Conservation (phyloP, 2,113 vertebrate genomes). For the Alaudala cheleensis region DNA sequence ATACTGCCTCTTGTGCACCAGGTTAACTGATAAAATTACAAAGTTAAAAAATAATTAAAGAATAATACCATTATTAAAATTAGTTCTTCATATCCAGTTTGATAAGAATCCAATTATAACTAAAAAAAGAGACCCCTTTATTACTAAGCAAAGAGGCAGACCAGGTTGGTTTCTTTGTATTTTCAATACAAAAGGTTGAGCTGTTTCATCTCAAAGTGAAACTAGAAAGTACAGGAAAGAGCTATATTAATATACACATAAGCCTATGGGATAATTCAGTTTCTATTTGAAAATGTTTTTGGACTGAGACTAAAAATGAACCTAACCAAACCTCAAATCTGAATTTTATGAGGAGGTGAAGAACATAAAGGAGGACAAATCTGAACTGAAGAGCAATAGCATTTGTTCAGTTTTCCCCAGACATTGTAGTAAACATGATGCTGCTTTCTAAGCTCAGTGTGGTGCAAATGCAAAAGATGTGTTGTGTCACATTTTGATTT, state of each 20-base stretch:
- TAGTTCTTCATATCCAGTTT: background rate
- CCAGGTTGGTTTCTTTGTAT: background rate
- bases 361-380: background rate
- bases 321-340: constrained; percentile 23
- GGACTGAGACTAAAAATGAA: constrained; percentile 12
- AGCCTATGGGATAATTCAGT: background rate
- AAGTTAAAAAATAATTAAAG: background rate
- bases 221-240: background rate
- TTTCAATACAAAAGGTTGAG: background rate
- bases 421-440: background rate
- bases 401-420: constrained; percentile 31
- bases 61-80: background rate
- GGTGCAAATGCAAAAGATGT: constrained; percentile 48
- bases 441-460: constrained; percentile 21
- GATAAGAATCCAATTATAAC: background rate
- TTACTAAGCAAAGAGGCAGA: background rate
- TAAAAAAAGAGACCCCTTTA: background rate
- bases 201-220: background rate
- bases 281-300: constrained; percentile 27
- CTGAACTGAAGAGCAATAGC: background rate
- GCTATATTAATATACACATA: background rate
- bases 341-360: constrained; percentile 41
- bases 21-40: background rate
- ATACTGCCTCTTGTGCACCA: background rate
- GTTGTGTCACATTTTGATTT: constrained; percentile 14